phyloP scores from a whole-genome alignment of 2,113 vertebrate species.

The Circaetus cinerascens region DNA sequence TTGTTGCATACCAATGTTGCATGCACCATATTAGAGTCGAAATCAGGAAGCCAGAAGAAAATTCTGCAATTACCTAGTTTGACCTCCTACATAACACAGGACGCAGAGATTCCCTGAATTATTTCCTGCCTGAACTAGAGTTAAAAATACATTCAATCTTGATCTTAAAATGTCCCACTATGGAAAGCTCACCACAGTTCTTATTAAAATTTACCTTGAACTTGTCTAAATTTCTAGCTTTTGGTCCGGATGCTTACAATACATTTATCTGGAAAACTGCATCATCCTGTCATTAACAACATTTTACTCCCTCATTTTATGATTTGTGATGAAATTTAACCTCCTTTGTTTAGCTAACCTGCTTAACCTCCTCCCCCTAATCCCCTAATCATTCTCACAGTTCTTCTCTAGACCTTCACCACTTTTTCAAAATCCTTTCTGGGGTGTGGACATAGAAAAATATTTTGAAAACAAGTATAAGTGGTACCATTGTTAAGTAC shows the following conservation, averaged over 20 bases:
- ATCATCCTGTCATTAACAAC: not conserved
- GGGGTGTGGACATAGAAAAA: not conserved
- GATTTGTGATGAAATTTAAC: not conserved
- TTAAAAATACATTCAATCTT: not conserved
- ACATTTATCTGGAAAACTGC: not conserved
- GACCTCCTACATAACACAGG: not conserved
- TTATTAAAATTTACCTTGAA: not conserved
- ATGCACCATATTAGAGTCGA: not conserved
- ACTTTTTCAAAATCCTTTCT: not conserved
- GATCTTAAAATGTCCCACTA: not conserved
- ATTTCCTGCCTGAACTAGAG: not conserved
- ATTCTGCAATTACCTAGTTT: not conserved
- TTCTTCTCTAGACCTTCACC: not conserved
- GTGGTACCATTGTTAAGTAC: not conserved
- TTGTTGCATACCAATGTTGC: not conserved
- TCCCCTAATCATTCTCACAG: not conserved
- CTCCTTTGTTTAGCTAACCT: not conserved
- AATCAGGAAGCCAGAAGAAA: not conserved
- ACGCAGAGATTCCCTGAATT: not conserved
- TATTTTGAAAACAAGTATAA: not conserved
- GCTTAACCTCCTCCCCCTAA: not conserved
- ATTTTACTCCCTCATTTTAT: not conserved
- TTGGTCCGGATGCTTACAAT: not conserved
- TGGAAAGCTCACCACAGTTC: not conserved
- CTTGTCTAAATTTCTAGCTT: not conserved